phyloP scores from a whole-genome alignment of 2,113 vertebrate species.

The Ptilonorhynchus violaceus region DNA sequence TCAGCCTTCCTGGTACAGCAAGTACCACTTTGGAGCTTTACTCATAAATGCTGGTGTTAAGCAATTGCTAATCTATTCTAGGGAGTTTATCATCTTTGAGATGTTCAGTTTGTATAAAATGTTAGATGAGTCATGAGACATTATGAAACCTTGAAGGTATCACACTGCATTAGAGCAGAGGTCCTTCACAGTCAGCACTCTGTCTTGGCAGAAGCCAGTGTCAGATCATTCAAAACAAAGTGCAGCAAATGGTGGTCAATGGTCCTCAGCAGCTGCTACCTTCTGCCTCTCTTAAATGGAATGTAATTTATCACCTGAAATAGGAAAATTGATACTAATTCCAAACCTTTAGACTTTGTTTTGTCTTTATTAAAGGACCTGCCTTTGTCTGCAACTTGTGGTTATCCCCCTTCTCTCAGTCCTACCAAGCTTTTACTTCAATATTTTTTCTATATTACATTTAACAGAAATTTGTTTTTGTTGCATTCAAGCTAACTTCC shows the following conservation, averaged over 20 bases:
- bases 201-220: not conserved
- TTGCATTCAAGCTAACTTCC: not conserved
- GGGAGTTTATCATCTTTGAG: not conserved
- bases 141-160: not conserved
- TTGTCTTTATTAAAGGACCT: not conserved
- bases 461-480: not conserved
- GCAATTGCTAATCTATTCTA: not conserved
- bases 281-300: not conserved
- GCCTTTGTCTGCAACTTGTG: not conserved
- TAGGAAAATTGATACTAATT: not conserved
- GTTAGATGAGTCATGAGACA: not conserved
- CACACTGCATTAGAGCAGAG: not conserved
- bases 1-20: not conserved
- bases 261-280: not conserved
- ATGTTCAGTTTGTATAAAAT: not conserved
- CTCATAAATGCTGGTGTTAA: not conserved
- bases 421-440: not conserved
- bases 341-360: not conserved
- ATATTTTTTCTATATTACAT: not conserved
- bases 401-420: not conserved
- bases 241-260: not conserved
- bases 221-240: not conserved
- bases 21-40: not conserved
- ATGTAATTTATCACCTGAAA: not conserved
- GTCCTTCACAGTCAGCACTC: not conserved